A percentile compares a stretch with the other conserved stretches of the same genome.
Evolutionary conservation across 2,888 invertebrate species (phyloP).

Genomic region (Gandaritis pyraliata): DNA sequence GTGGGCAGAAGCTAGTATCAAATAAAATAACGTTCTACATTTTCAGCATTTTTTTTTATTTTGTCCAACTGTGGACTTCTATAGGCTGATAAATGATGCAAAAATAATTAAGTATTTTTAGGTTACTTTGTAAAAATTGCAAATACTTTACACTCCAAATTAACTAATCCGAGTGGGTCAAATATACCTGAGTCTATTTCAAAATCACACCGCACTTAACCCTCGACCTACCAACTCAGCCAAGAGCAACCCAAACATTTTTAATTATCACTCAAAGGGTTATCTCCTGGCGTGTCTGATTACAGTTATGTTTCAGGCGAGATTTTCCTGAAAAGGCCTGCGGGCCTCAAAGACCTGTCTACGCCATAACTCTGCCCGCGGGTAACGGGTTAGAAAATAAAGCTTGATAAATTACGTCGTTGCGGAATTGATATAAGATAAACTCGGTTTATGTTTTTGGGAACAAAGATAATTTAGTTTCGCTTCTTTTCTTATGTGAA

Average conservation of each 20-base stretch:
- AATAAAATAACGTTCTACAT: no score
- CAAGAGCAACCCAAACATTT: neutral
- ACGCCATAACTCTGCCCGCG: conserved; percentile 14
- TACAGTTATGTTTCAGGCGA: conserved; percentile 24
- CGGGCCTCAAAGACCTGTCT: conserved; percentile 31
- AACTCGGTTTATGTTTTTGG: neutral
- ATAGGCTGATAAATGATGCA: no score
- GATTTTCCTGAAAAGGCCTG: conserved; percentile 26
- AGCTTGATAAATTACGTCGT: conserved; percentile 1
- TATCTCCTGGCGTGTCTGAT: conserved; percentile 19
- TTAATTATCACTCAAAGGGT: conserved; percentile 1
- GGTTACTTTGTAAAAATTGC: no score
- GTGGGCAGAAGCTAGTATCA: no score
- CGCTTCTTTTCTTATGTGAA: no score
- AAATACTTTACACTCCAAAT: neutral
- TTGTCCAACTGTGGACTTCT: no score
- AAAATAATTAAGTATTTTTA: neutral
- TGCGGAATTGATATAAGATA: neutral
- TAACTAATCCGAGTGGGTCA: no score
- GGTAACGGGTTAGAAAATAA: neutral
- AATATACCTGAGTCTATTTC: neutral
- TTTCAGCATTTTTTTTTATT: no score
- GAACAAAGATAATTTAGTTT: no score
- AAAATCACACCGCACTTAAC: neutral
- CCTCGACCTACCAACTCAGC: neutral